Base-by-base conservation (phyloP, 2,797 vertebrate genomes). In the Cuniculus paca region DNA sequence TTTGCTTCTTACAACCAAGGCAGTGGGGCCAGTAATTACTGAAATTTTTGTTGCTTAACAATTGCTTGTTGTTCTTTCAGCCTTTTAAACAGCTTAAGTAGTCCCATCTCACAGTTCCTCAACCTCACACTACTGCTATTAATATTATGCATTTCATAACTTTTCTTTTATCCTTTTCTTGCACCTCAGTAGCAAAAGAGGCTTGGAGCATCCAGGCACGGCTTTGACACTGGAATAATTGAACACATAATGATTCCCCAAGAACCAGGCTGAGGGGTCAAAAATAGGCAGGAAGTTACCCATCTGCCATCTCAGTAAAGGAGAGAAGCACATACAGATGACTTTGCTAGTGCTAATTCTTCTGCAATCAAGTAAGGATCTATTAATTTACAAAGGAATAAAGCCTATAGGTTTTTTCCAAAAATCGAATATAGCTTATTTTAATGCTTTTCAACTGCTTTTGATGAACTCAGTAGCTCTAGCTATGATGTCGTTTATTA, bases 41-140 rank as follows among this genome's bases (percentile, higher is more conserved):
- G 52, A 96, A 95, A 39, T 74, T 96, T 91, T 88, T 72, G 88
- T 91, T 92, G 58, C 34, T 94, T 94, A 86, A 95, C 26, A 80
- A 20, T 88, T 93, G 54, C 28, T 79, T 63, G 60, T 75, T 94
- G 90, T 31, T 81, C 60, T 87, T 91, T 80, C 31, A 77, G 77
- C 61, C 22, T 81, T 86, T 95, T 85, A 50, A 96, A 93, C 50
- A 88, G 61, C 68, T 96, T 79, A 93, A 52, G 34, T 68, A 93
- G 60, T 84, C 61, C 91, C 31, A 90, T 1, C 14, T 42, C 50
- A 91, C 39, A 88, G 52, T 12, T 60, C 22, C 52, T 20, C 12
- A 84, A 56, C 4, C 31, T n/a, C 28, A 75, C 34, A 9, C 39
- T 26, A 83, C 19, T 81, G n/a, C 42, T 83, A 26, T 26, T 94